Evolutionary conservation across 1,140 invertebrate species (phyloP).

Genomic region (Temnothorax longispinosus): DNA sequence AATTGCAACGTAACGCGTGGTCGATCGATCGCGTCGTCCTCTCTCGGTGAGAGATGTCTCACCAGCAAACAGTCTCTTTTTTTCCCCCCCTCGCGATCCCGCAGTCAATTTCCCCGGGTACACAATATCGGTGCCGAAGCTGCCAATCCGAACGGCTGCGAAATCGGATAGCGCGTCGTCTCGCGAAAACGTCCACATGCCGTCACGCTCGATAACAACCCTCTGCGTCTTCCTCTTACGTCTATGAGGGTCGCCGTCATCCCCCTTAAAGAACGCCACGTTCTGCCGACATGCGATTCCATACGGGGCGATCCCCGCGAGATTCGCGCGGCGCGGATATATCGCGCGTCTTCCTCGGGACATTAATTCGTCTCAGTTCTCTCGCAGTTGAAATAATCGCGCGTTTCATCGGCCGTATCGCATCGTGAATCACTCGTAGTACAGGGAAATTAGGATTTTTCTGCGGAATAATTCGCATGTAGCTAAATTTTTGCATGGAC

Average conservation of each 20-base stretch:
- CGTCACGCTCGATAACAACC: slow-evolving; percentile 54
- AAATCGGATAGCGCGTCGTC: slow-evolving; percentile 54
- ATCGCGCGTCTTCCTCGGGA: neutral
- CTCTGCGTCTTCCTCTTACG: slow-evolving; percentile 9
- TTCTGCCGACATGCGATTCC: slow-evolving; percentile 2
- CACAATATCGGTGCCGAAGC: slow-evolving; percentile 57
- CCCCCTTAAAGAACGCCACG: neutral
- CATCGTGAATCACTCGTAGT: slow-evolving; percentile 39
- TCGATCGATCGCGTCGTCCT: slow-evolving; percentile 25
- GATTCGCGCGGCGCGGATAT: neutral
- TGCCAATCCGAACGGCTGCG: slow-evolving; percentile 53
- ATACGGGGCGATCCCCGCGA: neutral
- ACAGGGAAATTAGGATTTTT: no score
- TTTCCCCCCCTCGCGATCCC: neutral
- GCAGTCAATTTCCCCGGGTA: slow-evolving; percentile 59
- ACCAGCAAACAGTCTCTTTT: slow-evolving; percentile 2
- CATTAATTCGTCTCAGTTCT: slow-evolving; percentile 17
- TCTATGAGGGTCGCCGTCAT: slow-evolving; percentile 9
- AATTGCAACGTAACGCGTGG: slow-evolving; percentile 34
- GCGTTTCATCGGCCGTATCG: slow-evolving; percentile 50
- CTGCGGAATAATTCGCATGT: no score
- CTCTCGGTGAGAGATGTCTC: neutral
- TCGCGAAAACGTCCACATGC: slow-evolving; percentile 36
- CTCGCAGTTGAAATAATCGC: slow-evolving; percentile 27
- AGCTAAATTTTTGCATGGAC: no score